These are phyloP conservation scores for Daktulosphaira vitifoliae DNA, from an alignment of 1,140 invertebrate species.

Conservation along the genomic window DNA sequence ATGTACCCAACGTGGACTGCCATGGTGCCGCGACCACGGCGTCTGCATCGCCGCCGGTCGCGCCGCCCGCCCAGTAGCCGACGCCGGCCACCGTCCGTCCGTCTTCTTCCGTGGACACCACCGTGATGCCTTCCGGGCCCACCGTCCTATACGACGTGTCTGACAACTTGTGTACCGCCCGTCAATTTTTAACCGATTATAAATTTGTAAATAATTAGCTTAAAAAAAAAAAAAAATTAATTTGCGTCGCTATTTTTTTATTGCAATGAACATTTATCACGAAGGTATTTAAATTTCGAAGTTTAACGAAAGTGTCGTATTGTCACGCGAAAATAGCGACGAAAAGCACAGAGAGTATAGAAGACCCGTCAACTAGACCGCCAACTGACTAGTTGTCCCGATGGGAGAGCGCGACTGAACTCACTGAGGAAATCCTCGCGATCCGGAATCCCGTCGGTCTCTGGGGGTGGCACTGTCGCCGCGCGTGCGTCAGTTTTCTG, in stretches of 20 bases:
- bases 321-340: background rate
- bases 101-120: constrained; percentile 21
- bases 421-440: background rate
- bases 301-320: background rate
- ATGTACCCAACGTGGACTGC: constrained; percentile 44
- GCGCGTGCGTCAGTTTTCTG: background rate
- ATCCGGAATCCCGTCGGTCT: background rate
- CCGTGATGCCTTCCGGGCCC: constrained; percentile 18
- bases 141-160: constrained; percentile 8
- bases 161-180: constrained; percentile 1
- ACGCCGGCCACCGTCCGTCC: constrained; percentile 25
- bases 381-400: constrained; percentile 22
- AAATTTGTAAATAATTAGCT: background rate
- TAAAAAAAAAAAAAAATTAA: background rate
- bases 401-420: constrained; percentile 26
- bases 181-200: background rate
- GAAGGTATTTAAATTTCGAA: too few relatives aligned
- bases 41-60: constrained; percentile 15
- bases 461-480: background rate
- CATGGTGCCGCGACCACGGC: constrained; percentile 26
- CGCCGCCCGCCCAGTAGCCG: constrained; percentile 16
- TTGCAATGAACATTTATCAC: background rate
- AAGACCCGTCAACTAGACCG: background rate
- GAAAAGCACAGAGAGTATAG: background rate
- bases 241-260: background rate